phyloP scores from a whole-genome alignment of 2,888 invertebrate species.

The Agrochola litura region DNA sequence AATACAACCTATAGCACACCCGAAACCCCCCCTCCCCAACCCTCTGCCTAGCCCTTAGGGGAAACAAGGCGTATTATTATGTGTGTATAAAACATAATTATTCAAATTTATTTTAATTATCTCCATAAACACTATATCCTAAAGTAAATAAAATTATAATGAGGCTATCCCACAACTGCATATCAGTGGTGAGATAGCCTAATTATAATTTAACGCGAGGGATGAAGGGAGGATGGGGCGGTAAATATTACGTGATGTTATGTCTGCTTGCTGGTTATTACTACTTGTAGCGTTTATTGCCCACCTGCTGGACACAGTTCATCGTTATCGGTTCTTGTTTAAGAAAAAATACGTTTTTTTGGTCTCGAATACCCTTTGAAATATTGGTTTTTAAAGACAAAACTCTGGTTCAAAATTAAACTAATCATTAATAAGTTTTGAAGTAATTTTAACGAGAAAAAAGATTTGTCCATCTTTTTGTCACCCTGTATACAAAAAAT shows the following conservation, averaged over 20 bases:
- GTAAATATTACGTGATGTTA: constrained; percentile 57
- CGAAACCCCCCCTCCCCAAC: not conserved
- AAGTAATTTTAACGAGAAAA: not conserved
- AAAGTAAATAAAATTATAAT: constrained; percentile 15
- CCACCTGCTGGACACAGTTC: constrained; percentile 60
- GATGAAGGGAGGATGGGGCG: constrained; percentile 20
- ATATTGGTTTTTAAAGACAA: not conserved
- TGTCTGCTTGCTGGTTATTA: constrained; percentile 47
- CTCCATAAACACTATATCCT: constrained; percentile 12
- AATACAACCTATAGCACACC: not conserved
- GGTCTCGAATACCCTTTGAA: not conserved
- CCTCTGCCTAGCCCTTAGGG: not conserved
- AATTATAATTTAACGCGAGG: constrained; percentile 43
- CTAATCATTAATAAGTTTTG: too few species aligned
- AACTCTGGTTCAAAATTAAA: not conserved
- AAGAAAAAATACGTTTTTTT: not conserved
- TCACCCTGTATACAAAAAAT: not conserved
- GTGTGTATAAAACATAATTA: not conserved
- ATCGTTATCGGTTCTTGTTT: not conserved
- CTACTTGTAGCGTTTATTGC: constrained; percentile 54
- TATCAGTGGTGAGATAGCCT: constrained; percentile 5
- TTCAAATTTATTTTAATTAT: not conserved
- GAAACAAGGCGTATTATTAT: not conserved
- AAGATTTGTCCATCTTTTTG: too few species aligned
- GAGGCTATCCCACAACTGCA: constrained; percentile 16